Conservation (phyloP, 2,113 vertebrate species). For the Myrmecophaga tridactyla region DNA sequence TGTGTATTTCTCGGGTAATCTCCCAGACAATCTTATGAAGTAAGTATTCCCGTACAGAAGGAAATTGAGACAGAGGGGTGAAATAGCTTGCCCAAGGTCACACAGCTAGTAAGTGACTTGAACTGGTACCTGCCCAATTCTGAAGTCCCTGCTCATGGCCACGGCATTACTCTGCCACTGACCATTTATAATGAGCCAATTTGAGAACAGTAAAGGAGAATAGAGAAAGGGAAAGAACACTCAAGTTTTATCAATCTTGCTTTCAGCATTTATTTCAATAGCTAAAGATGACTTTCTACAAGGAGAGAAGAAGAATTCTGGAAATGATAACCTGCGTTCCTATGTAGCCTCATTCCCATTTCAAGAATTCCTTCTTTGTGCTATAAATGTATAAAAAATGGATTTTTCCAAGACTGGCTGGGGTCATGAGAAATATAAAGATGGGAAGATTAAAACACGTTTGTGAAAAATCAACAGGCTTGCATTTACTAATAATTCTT, state of each 20-base stretch:
- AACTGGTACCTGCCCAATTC: not conserved
- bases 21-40: not conserved
- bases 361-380: not conserved
- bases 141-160: not conserved
- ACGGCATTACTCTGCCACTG: not conserved
- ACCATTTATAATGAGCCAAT: not conserved
- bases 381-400: not conserved
- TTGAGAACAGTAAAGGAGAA: not conserved
- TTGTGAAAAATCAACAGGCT: constrained; percentile 34
- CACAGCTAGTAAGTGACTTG: not conserved
- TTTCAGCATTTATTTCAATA: constrained; percentile 3
- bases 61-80: not conserved
- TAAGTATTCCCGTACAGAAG: not conserved
- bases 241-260: not conserved
- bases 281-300: not conserved
- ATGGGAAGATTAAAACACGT: constrained; percentile 13
- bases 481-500: not conserved
- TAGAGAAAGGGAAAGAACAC: not conserved
- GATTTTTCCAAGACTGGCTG: not conserved
- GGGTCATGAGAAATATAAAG: not conserved
- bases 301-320: not conserved
- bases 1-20: not conserved
- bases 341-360: not conserved
- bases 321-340: not conserved
- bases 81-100: not conserved